Evolutionary conservation across 2,113 vertebrate species (phyloP), one percentile per base, ranked within the genome.

Genomic region (Tonatia bakeri): DNA sequence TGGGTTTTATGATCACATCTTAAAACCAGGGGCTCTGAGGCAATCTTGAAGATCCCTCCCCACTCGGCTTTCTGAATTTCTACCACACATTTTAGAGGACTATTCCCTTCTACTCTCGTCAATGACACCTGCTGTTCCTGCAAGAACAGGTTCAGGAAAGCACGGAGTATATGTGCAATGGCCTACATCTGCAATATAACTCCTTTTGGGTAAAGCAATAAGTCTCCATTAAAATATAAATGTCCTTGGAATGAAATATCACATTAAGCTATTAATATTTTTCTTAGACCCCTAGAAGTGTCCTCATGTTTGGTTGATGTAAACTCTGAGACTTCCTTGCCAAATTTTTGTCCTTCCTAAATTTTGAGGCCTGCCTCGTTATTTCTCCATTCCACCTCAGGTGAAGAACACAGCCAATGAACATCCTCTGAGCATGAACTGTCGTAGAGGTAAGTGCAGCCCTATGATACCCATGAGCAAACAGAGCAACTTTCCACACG

Each of bases 191-290:
- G 13, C 61, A 45, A 94, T 52, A 13, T 7, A 72, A 79, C 17
- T 76, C 59, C 33, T 85, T 76, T 28, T 19, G n/a, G 20, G 28
- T 52, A 81, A 81, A 94, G 36, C 67, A 20, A 87, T 31, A 84
- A 65, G 6, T 6, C 76, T 40, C 20, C 56, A 6, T 33, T 73
- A 69, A 94, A 95, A 86, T 43, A 85, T 61, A 84, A 65, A 40
- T 47, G 47, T 70, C 75, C 36, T 67, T 47, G 50, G 33, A 33
- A 79, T 38, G 17, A 20, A 81, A 72, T 79, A 36, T 52, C 65
- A 81, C 43, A 70, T n/a, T 67, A 94, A 96, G 31, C 50, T 73
- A 16, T 76, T 69, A 24, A 70, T 52, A 47, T 95, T 87, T 91
- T 93, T 82, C 88, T 84, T 72, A 87, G 52, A 43, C 26, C 26